Percentiles rank a stretch among this genome's conserved stretches.
Conservation (phyloP, 2,888 invertebrate species). For the Cryptus armator region DNA sequence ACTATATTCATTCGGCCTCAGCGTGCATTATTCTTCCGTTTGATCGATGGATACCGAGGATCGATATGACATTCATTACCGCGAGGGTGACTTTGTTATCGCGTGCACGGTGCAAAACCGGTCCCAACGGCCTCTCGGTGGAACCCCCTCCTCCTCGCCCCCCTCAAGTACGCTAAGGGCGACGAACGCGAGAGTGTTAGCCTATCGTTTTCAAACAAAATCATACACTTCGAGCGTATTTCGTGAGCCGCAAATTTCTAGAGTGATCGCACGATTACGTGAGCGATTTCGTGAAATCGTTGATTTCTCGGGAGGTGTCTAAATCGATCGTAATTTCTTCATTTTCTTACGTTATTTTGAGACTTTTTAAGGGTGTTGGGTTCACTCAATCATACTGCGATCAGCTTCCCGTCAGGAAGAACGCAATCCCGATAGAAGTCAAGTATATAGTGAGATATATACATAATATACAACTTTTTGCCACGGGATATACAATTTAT, state of each 20-base stretch:
- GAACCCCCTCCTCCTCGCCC: slow-evolving; percentile 4
- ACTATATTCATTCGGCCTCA: slow-evolving; percentile 32
- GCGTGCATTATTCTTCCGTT: slow-evolving; percentile 61
- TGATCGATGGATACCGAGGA: slow-evolving; percentile 62
- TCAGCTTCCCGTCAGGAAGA: neutral
- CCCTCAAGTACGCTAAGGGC: neutral
- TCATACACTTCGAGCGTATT: slow-evolving; percentile 30
- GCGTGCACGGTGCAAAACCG: slow-evolving; percentile 51
- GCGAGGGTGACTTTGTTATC: slow-evolving; percentile 63
- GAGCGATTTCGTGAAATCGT: slow-evolving; percentile 21
- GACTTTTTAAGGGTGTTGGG: neutral
- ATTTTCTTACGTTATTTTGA: slow-evolving; percentile 38
- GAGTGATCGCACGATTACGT: slow-evolving; percentile 38
- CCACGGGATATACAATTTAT: too few relatives aligned
- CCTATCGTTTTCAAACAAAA: slow-evolving; percentile 37
- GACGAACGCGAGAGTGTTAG: slow-evolving; percentile 16
- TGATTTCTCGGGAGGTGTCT: slow-evolving; percentile 29
- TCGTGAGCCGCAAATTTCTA: neutral
- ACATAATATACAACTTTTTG: too few relatives aligned
- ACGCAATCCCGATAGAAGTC: too few relatives aligned
- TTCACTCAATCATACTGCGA: neutral
- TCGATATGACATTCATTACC: slow-evolving; percentile 69
- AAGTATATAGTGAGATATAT: too few relatives aligned
- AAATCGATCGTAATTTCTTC: slow-evolving; percentile 53
- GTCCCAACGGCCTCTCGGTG: slow-evolving; percentile 37